A percentile compares a stretch with the other conserved stretches of the same genome.
phyloP scores from a whole-genome alignment of 2,888 invertebrate species.

The Serrognathus titanus region DNA sequence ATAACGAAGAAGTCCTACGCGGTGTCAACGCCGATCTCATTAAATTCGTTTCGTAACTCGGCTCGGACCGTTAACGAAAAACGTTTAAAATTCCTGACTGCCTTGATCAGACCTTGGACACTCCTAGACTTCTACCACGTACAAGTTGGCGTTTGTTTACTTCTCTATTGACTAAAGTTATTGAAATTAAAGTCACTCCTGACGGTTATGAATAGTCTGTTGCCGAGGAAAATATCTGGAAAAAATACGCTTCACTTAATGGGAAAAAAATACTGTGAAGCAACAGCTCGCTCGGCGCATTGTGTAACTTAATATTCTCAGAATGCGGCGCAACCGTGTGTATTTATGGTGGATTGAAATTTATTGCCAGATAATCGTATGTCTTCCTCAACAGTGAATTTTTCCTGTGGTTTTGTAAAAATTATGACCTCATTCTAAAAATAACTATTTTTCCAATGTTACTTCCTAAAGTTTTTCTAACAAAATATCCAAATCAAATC shows the following conservation, averaged over 20 bases:
- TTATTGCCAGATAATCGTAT: too few species aligned
- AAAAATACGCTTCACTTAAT: constrained; percentile 18
- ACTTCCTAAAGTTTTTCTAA: too few species aligned
- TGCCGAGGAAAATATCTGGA: constrained; percentile 13
- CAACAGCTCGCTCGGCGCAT: background rate
- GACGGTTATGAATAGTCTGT: constrained; percentile 21
- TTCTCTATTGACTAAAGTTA: constrained; percentile 22
- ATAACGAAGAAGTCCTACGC: constrained; percentile 34
- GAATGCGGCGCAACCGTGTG: background rate
- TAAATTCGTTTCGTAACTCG: constrained; percentile 39
- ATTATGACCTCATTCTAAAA: too few species aligned
- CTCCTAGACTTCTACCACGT: constrained; percentile 33
- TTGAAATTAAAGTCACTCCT: constrained; percentile 21
- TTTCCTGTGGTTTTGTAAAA: too few species aligned
- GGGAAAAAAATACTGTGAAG: constrained; percentile 3
- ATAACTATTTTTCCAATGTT: too few species aligned
- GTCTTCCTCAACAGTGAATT: too few species aligned
- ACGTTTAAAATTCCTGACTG: constrained; percentile 41
- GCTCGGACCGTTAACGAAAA: constrained; percentile 42
- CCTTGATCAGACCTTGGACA: constrained; percentile 43
- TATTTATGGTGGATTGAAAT: too few species aligned
- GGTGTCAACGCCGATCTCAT: constrained; percentile 38
- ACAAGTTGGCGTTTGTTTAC: constrained; percentile 40
- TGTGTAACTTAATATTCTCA: background rate
- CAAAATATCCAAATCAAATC: too few species aligned